A percentile compares a stretch with the other conserved stretches of the same genome.
Evolutionary conservation across 1,140 invertebrate species (phyloP).

Genomic region (Monochamus saltuarius): DNA sequence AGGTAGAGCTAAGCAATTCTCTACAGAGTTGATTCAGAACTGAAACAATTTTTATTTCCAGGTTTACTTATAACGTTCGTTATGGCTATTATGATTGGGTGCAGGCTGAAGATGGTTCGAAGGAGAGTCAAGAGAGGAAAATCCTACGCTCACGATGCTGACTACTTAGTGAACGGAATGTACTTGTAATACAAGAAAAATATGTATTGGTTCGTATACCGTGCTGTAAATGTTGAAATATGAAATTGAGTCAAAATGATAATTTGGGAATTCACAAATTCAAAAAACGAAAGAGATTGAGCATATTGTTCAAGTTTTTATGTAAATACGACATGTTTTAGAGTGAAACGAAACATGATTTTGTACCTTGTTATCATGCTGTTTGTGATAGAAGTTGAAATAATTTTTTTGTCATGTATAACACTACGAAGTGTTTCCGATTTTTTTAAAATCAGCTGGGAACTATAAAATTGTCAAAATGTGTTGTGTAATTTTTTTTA

Average conservation of each 20-base stretch:
- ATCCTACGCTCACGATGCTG: conserved; percentile 88
- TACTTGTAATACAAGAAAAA: conserved; percentile 70
- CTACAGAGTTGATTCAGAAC: conserved; percentile 1
- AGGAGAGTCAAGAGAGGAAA: conserved; percentile 75
- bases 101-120: conserved; percentile 73
- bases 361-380: no score
- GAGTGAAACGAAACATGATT: no score
- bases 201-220: not conserved
- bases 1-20: conserved; percentile 52
- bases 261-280: not conserved
- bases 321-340: no score
- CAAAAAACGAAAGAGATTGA: conserved; percentile 7
- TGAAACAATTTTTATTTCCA: conserved; percentile 43
- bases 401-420: no score
- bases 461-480: no score
- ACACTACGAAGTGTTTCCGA: no score
- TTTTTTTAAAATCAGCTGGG: no score
- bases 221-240: not conserved
- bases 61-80: conserved; percentile 66
- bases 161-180: conserved; percentile 97
- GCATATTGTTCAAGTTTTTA: conserved; percentile 17
- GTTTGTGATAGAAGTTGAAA: no score
- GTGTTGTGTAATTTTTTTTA: no score
- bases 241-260: not conserved
- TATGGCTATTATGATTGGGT: conserved; percentile 75